Conservation (phyloP, 1,140 invertebrate genomes). For the Aphaenogaster ashmeadi region DNA sequence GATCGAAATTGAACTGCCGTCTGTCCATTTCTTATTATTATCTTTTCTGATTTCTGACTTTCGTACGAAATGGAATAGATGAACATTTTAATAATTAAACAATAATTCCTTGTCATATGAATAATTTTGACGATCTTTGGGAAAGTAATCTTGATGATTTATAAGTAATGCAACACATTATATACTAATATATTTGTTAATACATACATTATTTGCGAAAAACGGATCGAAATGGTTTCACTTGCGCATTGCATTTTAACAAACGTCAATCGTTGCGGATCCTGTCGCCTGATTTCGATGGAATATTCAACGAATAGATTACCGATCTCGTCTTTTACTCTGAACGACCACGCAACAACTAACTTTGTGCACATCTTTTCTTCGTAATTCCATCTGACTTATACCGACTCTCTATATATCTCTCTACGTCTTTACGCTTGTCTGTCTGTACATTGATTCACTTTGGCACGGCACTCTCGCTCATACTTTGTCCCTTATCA, state of each 20-base stretch:
- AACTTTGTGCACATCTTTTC: slow-evolving; percentile 57
- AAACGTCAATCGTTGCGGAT: slow-evolving; percentile 26
- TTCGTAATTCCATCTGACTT: slow-evolving; percentile 52
- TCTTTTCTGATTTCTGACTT: neutral
- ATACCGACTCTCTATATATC: slow-evolving; percentile 76
- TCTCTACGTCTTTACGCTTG: slow-evolving; percentile 68
- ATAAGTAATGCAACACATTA: neutral
- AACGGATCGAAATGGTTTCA: neutral
- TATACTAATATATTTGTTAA: neutral
- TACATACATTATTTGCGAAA: neutral
- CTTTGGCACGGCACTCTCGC: slow-evolving; percentile 79
- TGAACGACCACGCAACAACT: slow-evolving; percentile 53
- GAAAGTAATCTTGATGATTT: neutral
- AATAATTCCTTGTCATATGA: neutral
- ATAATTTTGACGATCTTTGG: neutral
- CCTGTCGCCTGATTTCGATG: slow-evolving; percentile 8
- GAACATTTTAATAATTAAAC: neutral
- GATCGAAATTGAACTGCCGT: neutral
- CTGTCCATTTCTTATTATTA: neutral
- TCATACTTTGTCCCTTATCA: slow-evolving; percentile 66
- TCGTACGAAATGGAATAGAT: neutral
- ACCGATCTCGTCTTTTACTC: slow-evolving; percentile 41
- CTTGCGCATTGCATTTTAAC: slow-evolving; percentile 22
- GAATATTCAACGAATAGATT: slow-evolving; percentile 18
- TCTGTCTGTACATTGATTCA: slow-evolving; percentile 78